Base-by-base conservation (phyloP, 2,888 invertebrate species). In the Apomyelois bistriatella region DNA sequence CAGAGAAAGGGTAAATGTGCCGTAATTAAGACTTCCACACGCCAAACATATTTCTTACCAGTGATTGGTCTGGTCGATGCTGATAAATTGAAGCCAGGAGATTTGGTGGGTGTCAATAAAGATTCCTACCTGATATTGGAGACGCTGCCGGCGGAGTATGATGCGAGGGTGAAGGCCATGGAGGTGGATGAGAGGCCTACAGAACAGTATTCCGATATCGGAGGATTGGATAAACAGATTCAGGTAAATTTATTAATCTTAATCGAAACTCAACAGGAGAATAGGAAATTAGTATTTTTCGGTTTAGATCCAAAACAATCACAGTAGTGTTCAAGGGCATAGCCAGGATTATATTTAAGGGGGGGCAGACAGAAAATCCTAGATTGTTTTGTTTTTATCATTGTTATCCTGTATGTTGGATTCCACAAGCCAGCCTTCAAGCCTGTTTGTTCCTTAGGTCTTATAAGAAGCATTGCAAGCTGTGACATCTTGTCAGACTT, bases 101-200 rank as follows among this genome's bases (percentile, higher is more conserved):
- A 99, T 79, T 83, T 97, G 52, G 97, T 98, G 0, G 98, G 97
- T 41, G 97, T 98, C 0, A 98, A 97, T 76, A 97, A 97, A 79
- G 99, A 99, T 83, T 99, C 99, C 0, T 99, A 99, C 84, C 91
- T 99, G 59, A 98, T 99, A 63, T 84, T 99, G 72, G 99, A 99
- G 88, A 99, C 99, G 2, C 82, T 99, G 50, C 99, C 99, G 0
- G 97, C 98, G 7, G 99, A 99, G 85, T 99, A 98, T 74, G 99
- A 99, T 79, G 98, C 99, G 0, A 92, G 99, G 64, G 99, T 99
- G 0, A 99, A 99, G 81, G 99, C 99, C 42, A 99, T 99, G 99
- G 99, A 99, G 85, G 99, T 99, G 0, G 99, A 99, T 82, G 99
- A 99, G 86, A 92, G 99, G 60, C 99, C 99, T 0, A 99, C 99